Base-by-base conservation (phyloP, 2,888 invertebrate genomes). In the Amiota communis region DNA sequence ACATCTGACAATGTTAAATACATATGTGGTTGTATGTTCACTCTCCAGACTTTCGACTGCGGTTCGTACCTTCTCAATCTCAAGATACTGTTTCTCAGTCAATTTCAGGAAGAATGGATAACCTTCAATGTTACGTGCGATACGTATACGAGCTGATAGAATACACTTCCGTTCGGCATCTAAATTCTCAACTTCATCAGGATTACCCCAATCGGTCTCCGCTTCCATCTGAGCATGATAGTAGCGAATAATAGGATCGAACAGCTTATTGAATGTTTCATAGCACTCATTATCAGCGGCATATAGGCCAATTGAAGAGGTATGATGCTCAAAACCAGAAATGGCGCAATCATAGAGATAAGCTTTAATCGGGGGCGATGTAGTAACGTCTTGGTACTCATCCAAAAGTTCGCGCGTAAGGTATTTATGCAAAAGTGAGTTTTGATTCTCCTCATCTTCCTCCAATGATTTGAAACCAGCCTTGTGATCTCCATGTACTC, bases 211-310 rank as follows among this genome's bases (percentile, higher is more conserved):
- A 84, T 93, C 92, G 17, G 90, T 87, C 8, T 86, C 86, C 69
- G 81, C 82, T 0, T 86, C 86, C 70, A 78, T 48, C 70, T 85
- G 85, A 9, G 89, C 91, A 85, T 94, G 93, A 87, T 93, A 93
- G 76, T 93, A 93, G 77, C 91, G 91, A 87, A 94, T 93, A 82
- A 94, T 91, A 56, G 93, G 93, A 88, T 94, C 92, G 85, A 94
- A 93, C 47, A 95, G 89, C 63, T 91, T 91, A 65, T 89, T 90
- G 84, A 93, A 94, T 20, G 91, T 88, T 64, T 91, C 91, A 89
- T 94, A 94, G 15, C 92, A 90, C 75, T 94, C 92, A 0, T 92
- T 91, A 88, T 94, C 94, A 8, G 93, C 92, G 0, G 94, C 94
- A 86, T 93, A 94, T 67, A 93, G 85, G 68, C 94, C 94, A 71